phyloP scores from a whole-genome alignment of 1,140 invertebrate genomes.

The Temnothorax curvispinosus region DNA sequence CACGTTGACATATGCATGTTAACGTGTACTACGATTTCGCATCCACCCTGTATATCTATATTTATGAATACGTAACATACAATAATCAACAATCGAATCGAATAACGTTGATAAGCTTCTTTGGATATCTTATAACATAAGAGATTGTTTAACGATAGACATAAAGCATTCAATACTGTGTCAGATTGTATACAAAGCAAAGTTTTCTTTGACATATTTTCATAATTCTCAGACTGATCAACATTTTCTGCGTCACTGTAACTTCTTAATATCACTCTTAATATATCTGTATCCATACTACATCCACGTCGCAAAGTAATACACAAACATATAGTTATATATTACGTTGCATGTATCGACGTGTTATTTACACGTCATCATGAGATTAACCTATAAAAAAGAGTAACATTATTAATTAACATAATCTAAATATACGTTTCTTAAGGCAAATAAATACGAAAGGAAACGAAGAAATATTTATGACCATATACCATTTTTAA shows the following conservation, averaged over 20 bases:
- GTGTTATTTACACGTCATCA: neutral
- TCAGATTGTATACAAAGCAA: slow-evolving; percentile 57
- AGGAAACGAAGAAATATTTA: too few relatives aligned
- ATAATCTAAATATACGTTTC: neutral
- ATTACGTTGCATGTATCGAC: neutral
- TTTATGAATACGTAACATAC: slow-evolving; percentile 68
- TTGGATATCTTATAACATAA: slow-evolving; percentile 77
- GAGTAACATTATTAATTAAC: slow-evolving; percentile 8
- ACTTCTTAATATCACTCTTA: slow-evolving; percentile 64
- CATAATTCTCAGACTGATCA: slow-evolving; percentile 62
- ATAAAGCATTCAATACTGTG: slow-evolving; percentile 66
- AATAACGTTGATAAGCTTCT: slow-evolving; percentile 78
- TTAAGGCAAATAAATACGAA: too few relatives aligned
- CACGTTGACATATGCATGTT: too few relatives aligned
- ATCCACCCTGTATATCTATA: too few relatives aligned
- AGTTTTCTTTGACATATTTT: slow-evolving; percentile 52
- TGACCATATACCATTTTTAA: too few relatives aligned
- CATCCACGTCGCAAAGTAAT: neutral
- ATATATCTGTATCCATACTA: slow-evolving; percentile 66
- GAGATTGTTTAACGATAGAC: slow-evolving; percentile 73
- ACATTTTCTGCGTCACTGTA: slow-evolving; percentile 40
- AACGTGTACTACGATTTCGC: too few relatives aligned
- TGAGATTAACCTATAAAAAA: neutral
- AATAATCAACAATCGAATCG: slow-evolving; percentile 74
- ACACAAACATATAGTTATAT: neutral